These are phyloP conservation scores for Indicator maculatus DNA, from an alignment of 2,113 vertebrate genomes.

Conservation along the genomic window DNA sequence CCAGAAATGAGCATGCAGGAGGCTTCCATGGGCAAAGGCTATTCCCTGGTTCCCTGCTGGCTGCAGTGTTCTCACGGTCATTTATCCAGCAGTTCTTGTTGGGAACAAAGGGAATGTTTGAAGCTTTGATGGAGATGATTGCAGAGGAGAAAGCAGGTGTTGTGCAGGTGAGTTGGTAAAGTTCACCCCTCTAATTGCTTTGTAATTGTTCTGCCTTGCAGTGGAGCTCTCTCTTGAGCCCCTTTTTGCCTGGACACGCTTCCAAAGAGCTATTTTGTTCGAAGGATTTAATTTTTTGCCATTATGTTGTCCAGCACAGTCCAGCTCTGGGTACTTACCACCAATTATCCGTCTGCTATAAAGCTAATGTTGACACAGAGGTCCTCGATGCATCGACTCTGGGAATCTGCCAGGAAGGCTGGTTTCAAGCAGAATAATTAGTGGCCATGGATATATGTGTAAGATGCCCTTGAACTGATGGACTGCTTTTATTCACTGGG, in stretches of 20 bases:
- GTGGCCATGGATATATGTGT: neutral
- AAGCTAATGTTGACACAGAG: constrained; percentile 70
- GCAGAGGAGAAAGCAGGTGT: constrained; percentile 21
- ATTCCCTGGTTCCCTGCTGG: neutral
- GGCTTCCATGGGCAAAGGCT: neutral
- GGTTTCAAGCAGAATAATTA: constrained; percentile 63
- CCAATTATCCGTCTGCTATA: constrained; percentile 66
- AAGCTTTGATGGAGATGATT: neutral
- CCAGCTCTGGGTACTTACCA: constrained; percentile 60
- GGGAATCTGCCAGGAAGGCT: constrained; percentile 58
- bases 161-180: constrained; percentile 23
- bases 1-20: neutral
- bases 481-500: constrained; percentile 47
- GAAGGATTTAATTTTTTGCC: constrained; percentile 63
- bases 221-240: neutral
- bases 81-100: neutral
- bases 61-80: neutral
- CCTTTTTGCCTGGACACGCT: neutral
- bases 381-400: constrained; percentile 56
- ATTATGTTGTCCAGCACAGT: constrained; percentile 55
- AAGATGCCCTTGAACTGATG: constrained; percentile 61
- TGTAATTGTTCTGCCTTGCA: constrained; percentile 14
- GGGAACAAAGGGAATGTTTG: constrained; percentile 9
- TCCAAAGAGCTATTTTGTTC: constrained; percentile 40
- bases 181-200: constrained; percentile 37